Conservation (phyloP, 2,888 invertebrate genomes). For the Neoascia interrupta region DNA sequence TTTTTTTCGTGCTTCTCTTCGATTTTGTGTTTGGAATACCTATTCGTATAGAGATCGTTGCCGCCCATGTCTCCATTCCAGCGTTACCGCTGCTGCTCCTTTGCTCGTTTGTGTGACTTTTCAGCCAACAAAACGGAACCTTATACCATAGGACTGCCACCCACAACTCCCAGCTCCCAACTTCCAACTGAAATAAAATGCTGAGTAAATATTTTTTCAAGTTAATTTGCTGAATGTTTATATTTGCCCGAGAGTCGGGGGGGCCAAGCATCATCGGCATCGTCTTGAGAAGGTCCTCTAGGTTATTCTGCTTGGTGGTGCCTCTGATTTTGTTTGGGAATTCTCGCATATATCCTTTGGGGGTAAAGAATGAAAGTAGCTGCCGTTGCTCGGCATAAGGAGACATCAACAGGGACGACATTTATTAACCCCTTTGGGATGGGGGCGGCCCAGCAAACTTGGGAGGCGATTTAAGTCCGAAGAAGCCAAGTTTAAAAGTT, state of each 20-base stretch:
- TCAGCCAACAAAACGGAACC: too few species aligned
- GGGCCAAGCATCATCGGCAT: slow-evolving; percentile 15
- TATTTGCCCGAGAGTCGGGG: slow-evolving; percentile 55
- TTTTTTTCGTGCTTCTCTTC: slow-evolving; percentile 22
- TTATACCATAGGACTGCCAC: too few species aligned
- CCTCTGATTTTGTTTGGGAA: slow-evolving; percentile 3
- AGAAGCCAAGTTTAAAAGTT: slow-evolving; percentile 60
- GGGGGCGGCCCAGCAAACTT: neutral
- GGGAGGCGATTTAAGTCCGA: slow-evolving; percentile 51
- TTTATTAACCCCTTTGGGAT: slow-evolving; percentile 57
- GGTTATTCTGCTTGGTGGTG: slow-evolving; percentile 9
- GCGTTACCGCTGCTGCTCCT: slow-evolving; percentile 19
- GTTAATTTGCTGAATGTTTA: slow-evolving; percentile 70
- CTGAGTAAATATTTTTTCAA: slow-evolving; percentile 69
- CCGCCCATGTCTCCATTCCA: slow-evolving; percentile 36
- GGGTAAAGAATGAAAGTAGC: neutral
- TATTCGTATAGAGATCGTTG: slow-evolving; percentile 6
- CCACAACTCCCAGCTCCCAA: too few species aligned
- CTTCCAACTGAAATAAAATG: slow-evolving; percentile 65
- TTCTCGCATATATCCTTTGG: slow-evolving; percentile 36
- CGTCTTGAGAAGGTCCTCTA: slow-evolving; percentile 16
- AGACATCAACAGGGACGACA: too few species aligned
- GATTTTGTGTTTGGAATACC: slow-evolving; percentile 43
- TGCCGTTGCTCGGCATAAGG: too few species aligned
- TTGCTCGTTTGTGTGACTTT: slow-evolving; percentile 52